phyloP scores from a whole-genome alignment of 2,113 vertebrate genomes.

The Genyomyrus donnyi region DNA sequence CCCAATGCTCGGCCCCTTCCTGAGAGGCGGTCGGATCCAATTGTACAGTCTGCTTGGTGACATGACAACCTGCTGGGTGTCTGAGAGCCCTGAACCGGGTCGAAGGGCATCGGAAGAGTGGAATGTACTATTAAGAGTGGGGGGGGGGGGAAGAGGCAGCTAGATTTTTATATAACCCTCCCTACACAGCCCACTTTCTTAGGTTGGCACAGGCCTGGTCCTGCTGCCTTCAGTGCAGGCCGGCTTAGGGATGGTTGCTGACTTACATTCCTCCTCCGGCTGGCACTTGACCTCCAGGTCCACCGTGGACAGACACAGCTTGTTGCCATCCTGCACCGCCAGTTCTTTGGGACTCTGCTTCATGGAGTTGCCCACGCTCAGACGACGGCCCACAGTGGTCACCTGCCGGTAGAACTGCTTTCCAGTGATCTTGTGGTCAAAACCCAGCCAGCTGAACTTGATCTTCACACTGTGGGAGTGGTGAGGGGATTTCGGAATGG shows the following conservation, averaged over 20 bases:
- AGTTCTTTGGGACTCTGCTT: slow-evolving; percentile 69
- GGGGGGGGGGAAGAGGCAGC: not conserved
- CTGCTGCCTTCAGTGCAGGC: not conserved
- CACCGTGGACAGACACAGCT: slow-evolving; percentile 87
- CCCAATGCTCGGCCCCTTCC: slow-evolving; percentile 17
- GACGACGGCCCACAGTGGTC: slow-evolving; percentile 87
- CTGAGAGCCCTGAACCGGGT: slow-evolving; percentile 24
- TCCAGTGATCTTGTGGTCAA: slow-evolving; percentile 98
- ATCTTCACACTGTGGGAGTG: slow-evolving; percentile 79
- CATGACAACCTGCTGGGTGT: slow-evolving; percentile 37
- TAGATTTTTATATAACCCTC: slow-evolving; percentile 26
- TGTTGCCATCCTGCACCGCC: slow-evolving; percentile 80
- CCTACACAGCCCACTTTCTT: not conserved
- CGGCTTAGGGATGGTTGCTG: not conserved
- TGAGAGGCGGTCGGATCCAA: slow-evolving; percentile 34
- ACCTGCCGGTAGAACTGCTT: slow-evolving; percentile 98
- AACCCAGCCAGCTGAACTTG: slow-evolving; percentile 99
- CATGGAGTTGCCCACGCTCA: slow-evolving; percentile 87
- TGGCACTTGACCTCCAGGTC: slow-evolving; percentile 89
- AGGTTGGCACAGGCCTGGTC: not conserved
- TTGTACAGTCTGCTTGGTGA: slow-evolving; percentile 48
- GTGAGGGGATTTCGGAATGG: not conserved
- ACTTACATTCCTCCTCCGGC: slow-evolving; percentile 66
- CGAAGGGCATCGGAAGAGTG: slow-evolving; percentile 11
- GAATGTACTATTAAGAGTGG: not conserved